phyloP scores from a whole-genome alignment of 2,888 invertebrate genomes.

The Theretra japonica region DNA sequence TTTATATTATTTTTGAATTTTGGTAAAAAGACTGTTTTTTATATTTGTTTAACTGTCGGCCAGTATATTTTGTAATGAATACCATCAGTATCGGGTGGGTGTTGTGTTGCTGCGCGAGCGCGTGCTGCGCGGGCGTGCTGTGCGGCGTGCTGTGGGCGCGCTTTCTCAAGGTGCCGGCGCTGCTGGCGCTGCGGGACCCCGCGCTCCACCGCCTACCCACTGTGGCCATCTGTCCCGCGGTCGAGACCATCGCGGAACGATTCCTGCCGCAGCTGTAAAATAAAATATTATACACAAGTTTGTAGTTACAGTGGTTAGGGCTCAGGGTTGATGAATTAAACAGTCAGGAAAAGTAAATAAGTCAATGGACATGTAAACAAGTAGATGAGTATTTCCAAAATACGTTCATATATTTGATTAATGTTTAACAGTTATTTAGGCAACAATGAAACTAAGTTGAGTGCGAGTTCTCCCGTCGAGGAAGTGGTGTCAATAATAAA shows the following conservation, averaged over 20 bases:
- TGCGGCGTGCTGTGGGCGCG: conserved; percentile 73
- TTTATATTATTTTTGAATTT: too few relatives aligned
- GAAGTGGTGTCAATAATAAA: too few relatives aligned
- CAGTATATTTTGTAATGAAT: neutral
- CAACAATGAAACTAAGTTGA: too few relatives aligned
- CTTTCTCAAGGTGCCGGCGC: conserved; percentile 66
- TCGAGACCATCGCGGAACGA: conserved; percentile 47
- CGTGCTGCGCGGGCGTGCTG: conserved; percentile 67
- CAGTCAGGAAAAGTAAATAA: too few relatives aligned
- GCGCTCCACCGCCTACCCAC: conserved; percentile 50
- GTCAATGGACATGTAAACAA: too few relatives aligned
- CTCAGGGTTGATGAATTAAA: too few relatives aligned
- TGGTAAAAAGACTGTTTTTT: too few relatives aligned
- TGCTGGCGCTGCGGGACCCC: conserved; percentile 53
- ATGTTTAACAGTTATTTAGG: too few relatives aligned
- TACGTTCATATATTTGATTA: too few relatives aligned
- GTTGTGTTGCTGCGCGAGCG: conserved; percentile 63
- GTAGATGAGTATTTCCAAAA: too few relatives aligned
- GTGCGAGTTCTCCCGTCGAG: too few relatives aligned
- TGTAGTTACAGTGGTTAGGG: neutral
- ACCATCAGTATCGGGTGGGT: conserved; percentile 61
- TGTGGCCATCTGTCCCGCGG: conserved; percentile 62
- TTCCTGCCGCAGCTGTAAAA: conserved; percentile 57
- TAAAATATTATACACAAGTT: conserved; percentile 37
- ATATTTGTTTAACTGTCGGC: too few relatives aligned